Percentiles rank a stretch among this genome's conserved stretches.
These are phyloP conservation scores for Hesperia comma DNA, from an alignment of 2,888 invertebrate species.

Conservation along the genomic window DNA sequence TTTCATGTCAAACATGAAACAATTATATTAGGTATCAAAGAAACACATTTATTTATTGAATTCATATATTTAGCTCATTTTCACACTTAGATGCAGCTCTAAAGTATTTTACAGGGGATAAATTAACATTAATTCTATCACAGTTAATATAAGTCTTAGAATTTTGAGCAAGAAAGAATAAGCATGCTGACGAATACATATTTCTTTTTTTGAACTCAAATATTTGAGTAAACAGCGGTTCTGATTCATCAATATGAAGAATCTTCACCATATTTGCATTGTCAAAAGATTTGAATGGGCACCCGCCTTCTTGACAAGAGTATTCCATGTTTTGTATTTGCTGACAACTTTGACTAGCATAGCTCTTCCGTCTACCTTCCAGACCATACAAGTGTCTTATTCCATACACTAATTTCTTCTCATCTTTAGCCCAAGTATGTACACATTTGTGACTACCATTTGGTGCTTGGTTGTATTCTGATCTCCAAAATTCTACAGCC, in stretches of 20 bases:
- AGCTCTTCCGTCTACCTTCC: conserved; percentile 86
- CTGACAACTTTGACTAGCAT: conserved; percentile 84
- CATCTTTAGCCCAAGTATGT: conserved; percentile 86
- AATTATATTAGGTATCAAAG: not conserved
- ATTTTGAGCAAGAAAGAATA: conserved; percentile 52
- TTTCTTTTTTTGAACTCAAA: conserved; percentile 56
- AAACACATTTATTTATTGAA: not conserved
- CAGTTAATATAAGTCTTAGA: conserved; percentile 46
- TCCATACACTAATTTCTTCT: conserved; percentile 86
- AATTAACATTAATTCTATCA: conserved; percentile 65
- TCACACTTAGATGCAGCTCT: conserved; percentile 38
- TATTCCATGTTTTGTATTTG: conserved; percentile 82
- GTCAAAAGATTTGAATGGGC: conserved; percentile 86
- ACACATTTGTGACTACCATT: conserved; percentile 76
- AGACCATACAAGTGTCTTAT: conserved; percentile 89
- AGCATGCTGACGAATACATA: conserved; percentile 63
- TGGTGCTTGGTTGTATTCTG: conserved; percentile 84
- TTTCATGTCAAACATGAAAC: no score
- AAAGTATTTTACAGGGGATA: conserved; percentile 73
- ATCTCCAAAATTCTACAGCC: conserved; percentile 86
- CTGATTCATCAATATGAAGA: conserved; percentile 52
- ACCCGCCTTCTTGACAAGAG: conserved; percentile 84
- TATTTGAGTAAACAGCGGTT: conserved; percentile 57
- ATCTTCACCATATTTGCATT: conserved; percentile 61
- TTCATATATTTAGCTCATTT: not conserved